Conservation (phyloP, 1,140 invertebrate genomes). For the Dysdera silvatica region DNA sequence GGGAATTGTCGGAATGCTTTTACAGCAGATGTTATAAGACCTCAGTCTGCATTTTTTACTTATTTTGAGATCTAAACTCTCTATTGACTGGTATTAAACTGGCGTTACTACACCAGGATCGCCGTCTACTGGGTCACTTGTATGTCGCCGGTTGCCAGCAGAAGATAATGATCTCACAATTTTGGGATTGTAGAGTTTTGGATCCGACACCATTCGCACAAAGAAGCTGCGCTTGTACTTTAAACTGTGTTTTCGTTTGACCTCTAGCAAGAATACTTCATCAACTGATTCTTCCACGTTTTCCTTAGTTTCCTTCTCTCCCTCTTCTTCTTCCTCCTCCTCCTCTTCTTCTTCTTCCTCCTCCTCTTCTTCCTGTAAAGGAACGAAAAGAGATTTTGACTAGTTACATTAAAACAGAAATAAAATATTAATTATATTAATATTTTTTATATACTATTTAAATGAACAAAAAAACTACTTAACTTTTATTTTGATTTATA, state of each 20-base stretch:
- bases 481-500: too few relatives aligned
- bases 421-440: too few relatives aligned
- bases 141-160: slow-evolving; percentile 27
- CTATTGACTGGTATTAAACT: slow-evolving; percentile 16
- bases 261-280: slow-evolving; percentile 40
- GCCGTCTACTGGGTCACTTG: slow-evolving; percentile 29
- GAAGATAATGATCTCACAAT: slow-evolving; percentile 38
- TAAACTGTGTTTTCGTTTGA: slow-evolving; percentile 59
- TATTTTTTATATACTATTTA: too few relatives aligned
- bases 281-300: slow-evolving; percentile 37
- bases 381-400: too few relatives aligned
- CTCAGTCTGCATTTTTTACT: too few relatives aligned
- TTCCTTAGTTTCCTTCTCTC: slow-evolving; percentile 28
- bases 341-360: slow-evolving; percentile 24
- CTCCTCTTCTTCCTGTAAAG: slow-evolving; percentile 28
- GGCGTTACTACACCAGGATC: slow-evolving; percentile 29
- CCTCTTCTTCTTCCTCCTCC: slow-evolving; percentile 38
- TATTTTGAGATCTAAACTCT: too few relatives aligned
- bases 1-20: too few relatives aligned
- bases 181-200: slow-evolving; percentile 88
- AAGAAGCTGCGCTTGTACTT: slow-evolving; percentile 89
- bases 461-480: too few relatives aligned
- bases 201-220: slow-evolving; percentile 89
- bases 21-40: too few relatives aligned
- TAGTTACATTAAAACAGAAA: too few relatives aligned